A percentile compares a stretch with the other conserved stretches of the same genome.
phyloP scores from a whole-genome alignment of 2,888 invertebrate species.

The Halocaridina rubra region DNA sequence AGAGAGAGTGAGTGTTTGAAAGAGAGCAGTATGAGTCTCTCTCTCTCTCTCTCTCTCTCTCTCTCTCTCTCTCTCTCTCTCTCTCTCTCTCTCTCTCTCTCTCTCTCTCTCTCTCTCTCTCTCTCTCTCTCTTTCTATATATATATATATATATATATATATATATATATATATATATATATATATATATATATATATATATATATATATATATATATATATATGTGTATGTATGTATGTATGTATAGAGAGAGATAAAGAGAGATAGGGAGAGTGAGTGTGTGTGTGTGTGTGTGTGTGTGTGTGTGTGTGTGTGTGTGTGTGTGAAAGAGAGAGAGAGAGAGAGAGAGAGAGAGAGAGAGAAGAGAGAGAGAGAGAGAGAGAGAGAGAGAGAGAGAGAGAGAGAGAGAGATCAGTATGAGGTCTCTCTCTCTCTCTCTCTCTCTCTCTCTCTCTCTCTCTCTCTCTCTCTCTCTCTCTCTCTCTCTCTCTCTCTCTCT shows the following conservation, averaged over 20 bases:
- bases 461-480: neutral
- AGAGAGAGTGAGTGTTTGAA: no score
- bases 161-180: no score
- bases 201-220: no score
- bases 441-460: neutral
- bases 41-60: neutral
- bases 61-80: constrained; percentile 16
- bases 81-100: constrained; percentile 25
- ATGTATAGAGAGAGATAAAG: no score
- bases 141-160: no score
- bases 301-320: neutral
- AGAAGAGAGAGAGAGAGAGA: neutral
- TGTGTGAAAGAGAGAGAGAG: neutral
- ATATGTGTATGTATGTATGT: no score
- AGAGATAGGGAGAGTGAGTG: neutral
- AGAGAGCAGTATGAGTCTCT: neutral
- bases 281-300: neutral
- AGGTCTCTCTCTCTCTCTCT: neutral
- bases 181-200: no score
- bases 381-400: neutral
- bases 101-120: constrained; percentile 40
- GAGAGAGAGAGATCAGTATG: neutral
- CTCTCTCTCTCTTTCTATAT: neutral
- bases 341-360: neutral
- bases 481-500: constrained; percentile 1